A percentile compares a stretch with the other conserved stretches of the same genome.
Conservation (phyloP, 2,888 invertebrate species). For the Metellina segmentata region DNA sequence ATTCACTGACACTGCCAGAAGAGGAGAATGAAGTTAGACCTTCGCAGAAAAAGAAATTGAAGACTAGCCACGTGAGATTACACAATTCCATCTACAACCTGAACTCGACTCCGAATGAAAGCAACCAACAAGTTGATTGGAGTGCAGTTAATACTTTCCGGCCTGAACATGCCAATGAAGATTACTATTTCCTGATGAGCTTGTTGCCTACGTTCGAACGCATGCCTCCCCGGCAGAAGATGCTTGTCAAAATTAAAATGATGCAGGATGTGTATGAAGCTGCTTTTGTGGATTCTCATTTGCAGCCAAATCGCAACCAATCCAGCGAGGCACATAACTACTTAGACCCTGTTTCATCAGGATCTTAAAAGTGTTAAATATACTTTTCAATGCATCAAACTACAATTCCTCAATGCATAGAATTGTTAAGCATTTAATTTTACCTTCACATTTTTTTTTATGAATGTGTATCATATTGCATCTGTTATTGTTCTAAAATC, state of each 20-base stretch:
- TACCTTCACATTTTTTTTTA: too few relatives aligned
- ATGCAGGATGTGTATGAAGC: conserved; percentile 42
- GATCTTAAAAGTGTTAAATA: neutral
- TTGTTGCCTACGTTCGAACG: conserved; percentile 46
- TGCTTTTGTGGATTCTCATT: neutral
- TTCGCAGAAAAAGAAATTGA: conserved; percentile 4
- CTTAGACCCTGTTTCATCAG: neutral
- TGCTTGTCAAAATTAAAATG: conserved; percentile 40
- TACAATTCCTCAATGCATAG: too few relatives aligned
- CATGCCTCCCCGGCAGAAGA: conserved; percentile 34
- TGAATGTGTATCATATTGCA: too few relatives aligned
- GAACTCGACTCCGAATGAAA: neutral
- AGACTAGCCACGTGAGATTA: neutral
- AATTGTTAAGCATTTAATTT: too few relatives aligned
- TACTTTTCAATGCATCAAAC: too few relatives aligned
- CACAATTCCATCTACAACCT: neutral
- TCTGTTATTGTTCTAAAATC: too few relatives aligned
- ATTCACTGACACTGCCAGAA: conserved; percentile 4
- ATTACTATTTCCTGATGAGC: conserved; percentile 46
- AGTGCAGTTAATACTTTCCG: neutral
- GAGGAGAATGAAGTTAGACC: neutral
- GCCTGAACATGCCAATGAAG: conserved; percentile 11
- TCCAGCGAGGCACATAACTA: neutral
- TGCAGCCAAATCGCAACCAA: neutral
- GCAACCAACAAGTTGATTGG: neutral